Base-by-base conservation (phyloP, 1,140 invertebrate genomes). In the Diabrotica virgifera region DNA sequence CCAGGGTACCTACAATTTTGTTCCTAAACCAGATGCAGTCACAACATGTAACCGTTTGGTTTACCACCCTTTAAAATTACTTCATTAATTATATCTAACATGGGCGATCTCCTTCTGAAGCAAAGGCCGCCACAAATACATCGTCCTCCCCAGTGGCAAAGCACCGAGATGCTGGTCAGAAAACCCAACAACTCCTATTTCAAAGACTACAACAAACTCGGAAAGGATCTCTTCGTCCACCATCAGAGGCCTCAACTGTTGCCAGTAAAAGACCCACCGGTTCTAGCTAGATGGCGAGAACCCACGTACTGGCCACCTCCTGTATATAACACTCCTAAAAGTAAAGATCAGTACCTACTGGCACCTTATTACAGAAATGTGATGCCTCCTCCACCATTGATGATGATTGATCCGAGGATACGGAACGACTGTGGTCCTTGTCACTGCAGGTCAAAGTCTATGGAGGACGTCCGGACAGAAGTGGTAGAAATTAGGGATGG, bases 381-480 rank as follows among this genome's bases (percentile, higher is more conserved):
- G 0, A 80, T 86, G 76, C 85, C 83, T 13, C 83, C 85, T n/a
- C 86, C 85, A 5, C 81, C 80, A 61, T 64, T 82, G 80, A 57
- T 83, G 75, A 78, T 83, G 80, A 71, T 83, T 71, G 65, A 82
- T 71, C 75, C 76, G 67, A 36, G 74, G 75, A 52, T 73, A 36
- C 60, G 64, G 65, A 71, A 76, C 38, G 70, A 71, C 69, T 70
- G 79, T 72, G 59, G 78, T 65, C 79, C 82, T 0, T 87, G 86
- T 64, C 85, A 84, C 0, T 88, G 86, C 72, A 80, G 68, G 10
- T 89, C 88, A 2, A 82, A 86, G 12, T 90, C 88, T 3, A 78
- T 90, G 72, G 88, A 90, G 66, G 88, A 90, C 68, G 86, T 89
- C 0, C 80, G 87, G 10, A 83, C 84, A 5, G 85, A 87, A 35